Conservation (phyloP, 2,797 vertebrate species). For the Hafferia zeledoni region DNA sequence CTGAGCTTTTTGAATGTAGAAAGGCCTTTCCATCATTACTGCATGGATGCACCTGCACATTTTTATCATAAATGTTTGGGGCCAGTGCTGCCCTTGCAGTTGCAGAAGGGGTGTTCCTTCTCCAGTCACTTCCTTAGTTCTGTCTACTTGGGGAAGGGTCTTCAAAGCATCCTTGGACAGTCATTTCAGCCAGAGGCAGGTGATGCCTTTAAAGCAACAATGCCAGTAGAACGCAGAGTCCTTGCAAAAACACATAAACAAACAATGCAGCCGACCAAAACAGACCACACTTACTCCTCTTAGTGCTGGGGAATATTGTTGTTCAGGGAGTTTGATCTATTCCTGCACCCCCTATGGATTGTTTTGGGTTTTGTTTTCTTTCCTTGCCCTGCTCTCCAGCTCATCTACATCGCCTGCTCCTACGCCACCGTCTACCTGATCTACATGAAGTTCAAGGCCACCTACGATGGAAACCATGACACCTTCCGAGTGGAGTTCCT, state of each 20-base stretch:
- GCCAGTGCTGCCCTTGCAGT: background rate
- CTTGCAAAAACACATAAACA: background rate
- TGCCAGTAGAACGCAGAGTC: background rate
- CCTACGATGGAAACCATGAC: constrained; percentile 96
- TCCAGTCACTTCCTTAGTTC: background rate
- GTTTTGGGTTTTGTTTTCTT: background rate
- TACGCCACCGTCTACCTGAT: constrained; percentile 95
- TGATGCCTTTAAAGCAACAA: background rate
- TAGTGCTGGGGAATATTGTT: background rate
- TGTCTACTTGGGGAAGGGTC: background rate
- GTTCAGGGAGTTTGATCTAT: background rate
- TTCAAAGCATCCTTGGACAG: background rate
- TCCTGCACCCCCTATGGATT: background rate
- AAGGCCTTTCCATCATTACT: background rate
- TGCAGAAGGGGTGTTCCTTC: background rate
- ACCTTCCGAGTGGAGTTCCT: constrained; percentile 97
- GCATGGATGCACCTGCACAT: background rate
- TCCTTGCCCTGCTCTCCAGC: constrained; percentile 67
- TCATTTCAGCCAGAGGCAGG: background rate
- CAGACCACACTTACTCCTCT: background rate
- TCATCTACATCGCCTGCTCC: constrained; percentile 93
- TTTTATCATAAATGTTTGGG: background rate
- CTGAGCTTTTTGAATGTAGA: background rate
- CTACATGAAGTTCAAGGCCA: constrained; percentile 96
- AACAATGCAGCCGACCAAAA: background rate